Base-by-base conservation (phyloP, 2,888 invertebrate genomes). In the Ethmia dodecea region DNA sequence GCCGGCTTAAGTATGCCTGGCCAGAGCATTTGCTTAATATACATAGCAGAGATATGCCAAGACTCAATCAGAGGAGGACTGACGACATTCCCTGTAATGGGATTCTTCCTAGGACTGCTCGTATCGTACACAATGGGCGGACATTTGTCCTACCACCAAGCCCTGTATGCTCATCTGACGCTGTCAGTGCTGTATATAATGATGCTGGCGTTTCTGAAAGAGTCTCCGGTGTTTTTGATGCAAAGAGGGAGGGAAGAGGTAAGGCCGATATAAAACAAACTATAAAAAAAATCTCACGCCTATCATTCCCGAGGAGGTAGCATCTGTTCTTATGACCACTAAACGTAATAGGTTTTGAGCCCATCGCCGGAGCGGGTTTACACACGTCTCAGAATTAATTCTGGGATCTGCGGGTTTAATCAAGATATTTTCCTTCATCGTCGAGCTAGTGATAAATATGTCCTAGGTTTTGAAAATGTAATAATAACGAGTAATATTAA, bases 171-270 rank as follows among this genome's bases (percentile, higher is more conserved):
- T 0, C 67, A 74, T 45, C 30, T 80, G 28, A 33, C 52, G 0
- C 33, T 77, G 24, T 70, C 76, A 0, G 40, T 76, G 0, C n/a
- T 69, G 3, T 76, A 75, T 43, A 56, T 80, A 1, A 3, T 67
- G 1, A 20, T 70, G 43, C 22, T 80, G 34, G 42, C 50, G 2
- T 13, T 68, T 1, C 31, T 80, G 34, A 69, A 74, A 32, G 80
- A 80, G 13, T 78, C 79, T 0, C 78, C 80, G 0, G 73, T 76
- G 2, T 79, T 60, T 40, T 39, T 80, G 38, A 26, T 79, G 36
- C 62, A 72, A 35, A 55, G 47, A 8, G 74, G 69, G 0, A 68
- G 51, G 20, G 76, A 75, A 12, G 53, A 71, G 63, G 79, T 79
- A 12, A 47, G n/a, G n/a, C n/a, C n/a, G n/a, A n/a, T n/a, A n/a